phyloP scores from a whole-genome alignment of 2,113 vertebrate species.

The Trachemys scripta region DNA sequence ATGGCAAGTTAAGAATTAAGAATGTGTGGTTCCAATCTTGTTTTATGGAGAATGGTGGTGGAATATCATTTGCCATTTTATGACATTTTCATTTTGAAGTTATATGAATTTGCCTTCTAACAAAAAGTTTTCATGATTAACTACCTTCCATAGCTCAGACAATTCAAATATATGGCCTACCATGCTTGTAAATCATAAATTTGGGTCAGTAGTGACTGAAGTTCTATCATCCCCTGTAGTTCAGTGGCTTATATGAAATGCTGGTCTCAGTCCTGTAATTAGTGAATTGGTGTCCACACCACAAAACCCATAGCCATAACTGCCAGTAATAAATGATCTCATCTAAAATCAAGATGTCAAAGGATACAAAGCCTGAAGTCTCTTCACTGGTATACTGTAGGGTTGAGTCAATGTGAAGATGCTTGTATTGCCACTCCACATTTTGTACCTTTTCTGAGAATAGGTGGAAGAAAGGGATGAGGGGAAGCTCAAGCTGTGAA shows the following conservation, averaged over 20 bases:
- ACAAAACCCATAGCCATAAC: not conserved
- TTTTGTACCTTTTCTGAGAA: not conserved
- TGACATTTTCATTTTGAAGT: not conserved
- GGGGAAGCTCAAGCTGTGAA: not conserved
- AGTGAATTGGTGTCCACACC: not conserved
- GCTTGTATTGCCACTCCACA: not conserved
- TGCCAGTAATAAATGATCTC: not conserved
- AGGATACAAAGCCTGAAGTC: not conserved
- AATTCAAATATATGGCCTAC: not conserved
- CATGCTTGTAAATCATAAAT: not conserved
- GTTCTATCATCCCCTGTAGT: not conserved
- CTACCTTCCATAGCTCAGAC: not conserved
- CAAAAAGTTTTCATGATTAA: not conserved
- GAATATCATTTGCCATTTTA: not conserved
- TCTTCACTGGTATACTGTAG: not conserved
- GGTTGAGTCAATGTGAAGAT: not conserved
- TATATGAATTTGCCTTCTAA: constrained; percentile 23
- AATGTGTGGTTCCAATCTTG: constrained; percentile 18
- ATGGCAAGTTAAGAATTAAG: constrained; percentile 26
- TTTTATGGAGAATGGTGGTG: not conserved
- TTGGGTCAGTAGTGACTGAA: not conserved
- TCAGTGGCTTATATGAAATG: not conserved
- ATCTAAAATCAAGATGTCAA: not conserved
- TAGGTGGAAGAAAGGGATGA: not conserved
- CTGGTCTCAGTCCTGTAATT: not conserved